A percentile compares a stretch with the other conserved stretches of the same genome.
Evolutionary conservation across 1,140 invertebrate species (phyloP).

Genomic region (Drosophila mauritiana): DNA sequence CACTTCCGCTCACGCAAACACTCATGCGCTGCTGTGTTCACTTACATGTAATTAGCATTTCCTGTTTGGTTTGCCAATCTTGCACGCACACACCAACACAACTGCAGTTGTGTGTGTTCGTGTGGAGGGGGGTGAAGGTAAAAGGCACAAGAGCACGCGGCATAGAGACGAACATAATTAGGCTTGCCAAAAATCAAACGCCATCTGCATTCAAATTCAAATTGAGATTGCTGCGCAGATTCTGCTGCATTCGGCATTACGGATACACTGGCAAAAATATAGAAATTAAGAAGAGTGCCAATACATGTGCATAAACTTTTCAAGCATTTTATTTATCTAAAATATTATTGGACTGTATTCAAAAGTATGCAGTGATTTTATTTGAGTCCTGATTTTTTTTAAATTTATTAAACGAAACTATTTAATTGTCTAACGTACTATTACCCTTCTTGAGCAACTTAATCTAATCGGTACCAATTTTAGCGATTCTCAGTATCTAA

Average conservation of each 20-base stretch:
- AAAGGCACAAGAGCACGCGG: too few species aligned
- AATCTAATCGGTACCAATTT: too few species aligned
- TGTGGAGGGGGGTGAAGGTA: not conserved
- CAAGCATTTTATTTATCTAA: too few species aligned
- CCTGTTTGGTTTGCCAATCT: constrained; percentile 57
- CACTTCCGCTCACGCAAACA: constrained; percentile 15
- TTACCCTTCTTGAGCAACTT: too few species aligned
- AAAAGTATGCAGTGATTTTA: too few species aligned
- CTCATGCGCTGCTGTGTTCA: constrained; percentile 41
- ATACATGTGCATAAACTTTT: not conserved
- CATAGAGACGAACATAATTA: constrained; percentile 38
- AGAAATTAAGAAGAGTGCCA: not conserved
- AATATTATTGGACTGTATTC: too few species aligned
- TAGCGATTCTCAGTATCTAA: too few species aligned
- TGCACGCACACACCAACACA: constrained; percentile 24
- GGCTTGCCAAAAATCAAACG: constrained; percentile 70
- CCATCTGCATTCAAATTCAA: constrained; percentile 58
- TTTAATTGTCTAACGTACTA: too few species aligned
- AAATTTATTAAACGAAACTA: too few species aligned
- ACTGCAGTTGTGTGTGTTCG: not conserved
- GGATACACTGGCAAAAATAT: not conserved
- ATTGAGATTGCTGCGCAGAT: constrained; percentile 42
- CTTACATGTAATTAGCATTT: constrained; percentile 79
- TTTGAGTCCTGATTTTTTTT: too few species aligned
- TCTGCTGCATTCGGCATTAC: constrained; percentile 5